These are phyloP conservation scores for Caenorhabditis remanei DNA, from an alignment of 1,140 invertebrate genomes.

Conservation along the genomic window DNA sequence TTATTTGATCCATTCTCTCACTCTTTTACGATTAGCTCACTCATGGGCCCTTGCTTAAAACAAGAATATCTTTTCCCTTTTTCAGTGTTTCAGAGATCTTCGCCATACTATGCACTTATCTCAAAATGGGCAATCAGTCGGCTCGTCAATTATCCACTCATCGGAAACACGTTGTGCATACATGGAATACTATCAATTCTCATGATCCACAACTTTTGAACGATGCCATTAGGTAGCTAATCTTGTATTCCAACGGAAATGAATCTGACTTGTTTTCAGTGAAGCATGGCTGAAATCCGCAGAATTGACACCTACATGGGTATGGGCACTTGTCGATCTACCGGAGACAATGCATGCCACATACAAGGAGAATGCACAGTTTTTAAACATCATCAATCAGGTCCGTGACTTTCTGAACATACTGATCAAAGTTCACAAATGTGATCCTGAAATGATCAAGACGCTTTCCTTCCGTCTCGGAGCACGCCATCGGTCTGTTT, in stretches of 20 bases:
- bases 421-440: constrained; percentile 65
- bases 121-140: constrained; percentile 56
- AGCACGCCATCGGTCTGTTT: constrained; percentile 37
- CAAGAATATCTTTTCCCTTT: not conserved
- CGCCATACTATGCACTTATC: constrained; percentile 14
- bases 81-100: constrained; percentile 29
- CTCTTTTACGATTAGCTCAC: not conserved
- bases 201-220: constrained; percentile 58
- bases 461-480: constrained; percentile 59
- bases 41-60: not conserved
- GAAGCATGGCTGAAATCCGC: constrained; percentile 64
- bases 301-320: constrained; percentile 63
- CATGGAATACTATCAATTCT: constrained; percentile 58
- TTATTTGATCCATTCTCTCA: not conserved
- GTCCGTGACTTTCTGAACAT: constrained; percentile 64
- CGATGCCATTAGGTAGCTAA: constrained; percentile 59
- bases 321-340: constrained; percentile 62
- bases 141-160: constrained; percentile 51
- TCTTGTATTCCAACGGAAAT: not conserved
- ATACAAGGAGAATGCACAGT: constrained; percentile 58
- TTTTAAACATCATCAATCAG: constrained; percentile 56
- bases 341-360: constrained; percentile 62
- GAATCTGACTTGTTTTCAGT: constrained; percentile 21
- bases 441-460: constrained; percentile 64
- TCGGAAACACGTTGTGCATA: constrained; percentile 55